phyloP scores from a whole-genome alignment of 2,797 vertebrate genomes.

The Numenius phaeopus region DNA sequence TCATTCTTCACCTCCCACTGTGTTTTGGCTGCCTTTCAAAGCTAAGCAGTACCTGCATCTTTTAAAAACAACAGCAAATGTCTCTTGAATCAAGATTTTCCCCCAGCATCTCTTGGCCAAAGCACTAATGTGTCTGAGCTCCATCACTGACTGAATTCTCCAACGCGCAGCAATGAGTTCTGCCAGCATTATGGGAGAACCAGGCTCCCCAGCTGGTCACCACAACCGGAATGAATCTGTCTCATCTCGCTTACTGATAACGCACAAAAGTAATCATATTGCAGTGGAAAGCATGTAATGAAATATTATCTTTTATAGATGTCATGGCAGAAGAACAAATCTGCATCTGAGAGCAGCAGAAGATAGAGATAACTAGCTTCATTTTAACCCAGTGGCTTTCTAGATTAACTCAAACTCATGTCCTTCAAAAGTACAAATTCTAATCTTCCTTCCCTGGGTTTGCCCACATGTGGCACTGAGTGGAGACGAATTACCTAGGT shows the following conservation, averaged over 20 bases:
- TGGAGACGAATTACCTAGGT: not conserved
- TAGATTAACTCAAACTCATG: not conserved
- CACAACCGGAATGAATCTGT: not conserved
- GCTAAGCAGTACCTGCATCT: not conserved
- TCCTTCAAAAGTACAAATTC: not conserved
- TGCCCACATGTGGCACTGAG: not conserved
- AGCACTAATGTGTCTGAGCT: not conserved
- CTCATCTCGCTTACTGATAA: not conserved
- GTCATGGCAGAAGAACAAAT: not conserved
- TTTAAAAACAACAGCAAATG: not conserved
- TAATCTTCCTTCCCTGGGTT: not conserved
- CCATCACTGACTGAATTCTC: not conserved
- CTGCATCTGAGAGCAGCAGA: not conserved
- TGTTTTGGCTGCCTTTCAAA: not conserved
- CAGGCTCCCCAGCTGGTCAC: not conserved
- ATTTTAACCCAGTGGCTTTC: not conserved
- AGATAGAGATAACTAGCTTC: not conserved
- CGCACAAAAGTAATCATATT: not conserved
- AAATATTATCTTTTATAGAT: not conserved
- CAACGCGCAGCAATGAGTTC: rapidly evolving
- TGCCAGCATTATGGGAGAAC: rapidly evolving
- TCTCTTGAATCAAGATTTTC: not conserved
- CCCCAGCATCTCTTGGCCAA: not conserved
- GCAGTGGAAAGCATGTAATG: not conserved
- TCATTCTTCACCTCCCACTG: not conserved